Base-by-base conservation (phyloP, 2,797 vertebrate genomes). In the Dendrocincla fuliginosa region DNA sequence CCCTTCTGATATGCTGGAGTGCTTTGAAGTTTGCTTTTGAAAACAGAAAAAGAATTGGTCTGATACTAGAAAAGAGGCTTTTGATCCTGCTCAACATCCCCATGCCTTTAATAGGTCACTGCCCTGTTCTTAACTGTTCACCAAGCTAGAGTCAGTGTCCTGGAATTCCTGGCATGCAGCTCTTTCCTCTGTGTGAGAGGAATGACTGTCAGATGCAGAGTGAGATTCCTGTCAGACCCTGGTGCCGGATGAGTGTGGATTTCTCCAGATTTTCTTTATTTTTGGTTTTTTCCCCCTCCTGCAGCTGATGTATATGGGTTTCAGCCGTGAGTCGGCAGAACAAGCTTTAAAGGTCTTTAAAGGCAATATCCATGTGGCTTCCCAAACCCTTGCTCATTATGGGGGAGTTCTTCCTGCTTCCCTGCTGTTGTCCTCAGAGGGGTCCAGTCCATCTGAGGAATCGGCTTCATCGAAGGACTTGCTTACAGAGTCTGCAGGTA, bases 301-400 rank as follows among this genome's bases (percentile, higher is more conserved):
- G 27, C 82, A 99, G 99, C 89, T 99, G 95, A 59, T 98, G 35
- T 99, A 98, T 53, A 95, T 99, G 96, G 99, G 99, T 13, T 99
- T 99, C 33, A 97, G 98, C 49, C 73, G 85, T 6, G 97, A 94
- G 7, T 93, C 95, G 0, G 98, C 98, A 1, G 97, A 98, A 41
- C 97, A 98, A 0, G 99, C 98, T 4, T 97, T 99, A 42, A 96
- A 96, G 35, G 67, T 98, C 81, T 98, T 98, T 6, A 97, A 97
- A 49, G 99, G 99, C 64, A 99, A 99, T 71, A 80, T 99, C 56
- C 98, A 98, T 41, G 86, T 98, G 47, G 99, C 99, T 1, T 97
- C 98, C 14, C 98, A 99, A 97, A 98, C 98, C 24, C 98, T 99
- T 22, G 97, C 98, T 44, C 98, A 98, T 92, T 98, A 98, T 12